These are phyloP conservation scores for Pituophis catenifer DNA, from an alignment of 2,113 vertebrate species.

Conservation along the genomic window DNA sequence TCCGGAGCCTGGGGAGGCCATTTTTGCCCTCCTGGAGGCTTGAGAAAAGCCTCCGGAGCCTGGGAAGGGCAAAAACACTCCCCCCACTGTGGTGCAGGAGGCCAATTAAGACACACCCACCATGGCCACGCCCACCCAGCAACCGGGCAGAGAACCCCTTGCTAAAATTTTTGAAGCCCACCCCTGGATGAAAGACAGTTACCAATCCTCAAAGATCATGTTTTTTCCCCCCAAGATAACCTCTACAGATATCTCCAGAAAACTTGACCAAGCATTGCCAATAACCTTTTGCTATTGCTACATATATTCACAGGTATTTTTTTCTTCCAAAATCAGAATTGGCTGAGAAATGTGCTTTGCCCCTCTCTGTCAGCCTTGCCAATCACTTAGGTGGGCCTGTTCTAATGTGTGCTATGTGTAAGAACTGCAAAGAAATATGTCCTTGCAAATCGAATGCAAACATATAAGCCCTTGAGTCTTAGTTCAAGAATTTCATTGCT, in stretches of 20 bases:
- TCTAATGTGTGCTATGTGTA: neutral
- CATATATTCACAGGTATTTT: neutral
- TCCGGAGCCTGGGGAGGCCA: no score
- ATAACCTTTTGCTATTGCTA: neutral
- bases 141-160: no score
- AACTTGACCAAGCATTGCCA: neutral
- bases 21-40: no score
- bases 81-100: no score
- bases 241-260: neutral
- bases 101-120: no score
- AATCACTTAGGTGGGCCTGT: neutral
- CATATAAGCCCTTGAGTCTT: neutral
- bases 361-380: neutral
- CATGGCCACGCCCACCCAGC: no score
- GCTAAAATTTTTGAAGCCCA: no score
- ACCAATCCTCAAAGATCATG: neutral
- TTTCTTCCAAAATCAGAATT: neutral
- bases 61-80: no score
- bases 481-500: neutral
- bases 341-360: neutral
- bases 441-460: neutral
- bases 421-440: neutral
- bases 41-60: no score
- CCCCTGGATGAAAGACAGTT: neutral
- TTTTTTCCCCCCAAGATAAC: accelerated